Base-by-base conservation (phyloP, 1,140 invertebrate genomes). In the Leptopilina clavipes region DNA sequence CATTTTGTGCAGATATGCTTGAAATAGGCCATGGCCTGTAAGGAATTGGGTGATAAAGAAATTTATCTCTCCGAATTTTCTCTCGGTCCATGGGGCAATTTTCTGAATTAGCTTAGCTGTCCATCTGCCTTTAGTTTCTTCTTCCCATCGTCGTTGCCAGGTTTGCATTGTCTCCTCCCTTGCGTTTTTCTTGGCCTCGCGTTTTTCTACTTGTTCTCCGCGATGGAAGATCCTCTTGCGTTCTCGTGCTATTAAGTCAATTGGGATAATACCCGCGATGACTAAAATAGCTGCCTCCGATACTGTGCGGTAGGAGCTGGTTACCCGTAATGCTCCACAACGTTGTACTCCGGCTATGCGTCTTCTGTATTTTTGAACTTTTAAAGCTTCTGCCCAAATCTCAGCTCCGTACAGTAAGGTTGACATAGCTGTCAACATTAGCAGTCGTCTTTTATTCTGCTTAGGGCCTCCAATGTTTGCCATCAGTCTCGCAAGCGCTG, bases 11-110 rank as follows among this genome's bases (percentile, higher is more conserved):
- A 76, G 74, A 54, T 80, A 83, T 12, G 18, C 22, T 31, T 70
- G 44, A 37, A 80, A 83, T 3, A 52, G n/a, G 9, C 52, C 70
- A 19, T 76, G 71, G 12, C 78, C 76, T 31, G 74, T 76, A 2
- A 83, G 70, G 14, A 79, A 71, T 76, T 83, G 81, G 11, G 79
- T 77, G 11, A 82, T 22, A 72, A 79, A 81, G 59, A 77, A 82
- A n/a, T 76, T 73, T 8, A 73, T 74, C 12, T 79, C 54, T 12
- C 79, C 76, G 54, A 75, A 73, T 17, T 72, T 72, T 12, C 78
- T 45, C 11, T 80, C 31, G 8, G 72, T 19, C 83, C 82, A 84
- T 0, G 71, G n/a, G 73, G 74, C 17, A 75, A 72, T n/a, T 7
- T 70, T n/a, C 5, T 12, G 18, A 1, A 80, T 75, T 9, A 79